These are phyloP conservation scores for Cremastinae sp. DNA, from an alignment of 2,888 invertebrate genomes.

Conservation along the genomic window DNA sequence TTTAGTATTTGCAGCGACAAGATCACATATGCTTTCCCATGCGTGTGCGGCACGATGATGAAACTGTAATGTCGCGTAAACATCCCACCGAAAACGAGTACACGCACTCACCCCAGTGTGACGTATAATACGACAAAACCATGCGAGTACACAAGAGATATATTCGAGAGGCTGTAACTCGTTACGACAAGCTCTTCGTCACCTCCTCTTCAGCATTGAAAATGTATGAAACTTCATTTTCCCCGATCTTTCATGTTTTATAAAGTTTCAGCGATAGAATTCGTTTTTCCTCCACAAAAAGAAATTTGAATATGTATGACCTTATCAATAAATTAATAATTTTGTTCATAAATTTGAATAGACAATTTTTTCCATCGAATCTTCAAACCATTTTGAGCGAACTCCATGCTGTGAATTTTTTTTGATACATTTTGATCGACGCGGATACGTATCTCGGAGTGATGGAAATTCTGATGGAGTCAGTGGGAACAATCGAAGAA, in stretches of 20 bases:
- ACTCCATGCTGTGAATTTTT: too few relatives aligned
- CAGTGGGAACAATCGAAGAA: constrained; percentile 31
- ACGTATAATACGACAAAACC: constrained; percentile 7
- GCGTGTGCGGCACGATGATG: constrained; percentile 8
- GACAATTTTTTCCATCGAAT: too few relatives aligned
- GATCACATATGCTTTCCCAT: constrained; percentile 1
- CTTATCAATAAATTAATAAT: too few relatives aligned
- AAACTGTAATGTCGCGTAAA: constrained; percentile 33
- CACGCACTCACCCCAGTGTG: constrained; percentile 29
- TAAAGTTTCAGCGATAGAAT: too few relatives aligned
- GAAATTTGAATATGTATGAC: too few relatives aligned
- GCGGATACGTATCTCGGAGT: too few relatives aligned
- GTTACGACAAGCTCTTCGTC: constrained; percentile 24
- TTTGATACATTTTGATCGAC: too few relatives aligned
- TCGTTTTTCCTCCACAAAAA: too few relatives aligned
- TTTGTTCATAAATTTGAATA: too few relatives aligned
- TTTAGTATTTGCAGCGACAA: not conserved
- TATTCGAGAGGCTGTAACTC: not conserved
- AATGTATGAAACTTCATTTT: not conserved
- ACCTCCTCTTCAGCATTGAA: not conserved
- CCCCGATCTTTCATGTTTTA: not conserved
- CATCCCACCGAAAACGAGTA: constrained; percentile 10
- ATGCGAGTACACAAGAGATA: constrained; percentile 8
- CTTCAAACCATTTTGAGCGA: too few relatives aligned
- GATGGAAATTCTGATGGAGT: constrained; percentile 32